Base-by-base conservation (phyloP, 2,113 vertebrate species). In the Corythornis madagascariensis region DNA sequence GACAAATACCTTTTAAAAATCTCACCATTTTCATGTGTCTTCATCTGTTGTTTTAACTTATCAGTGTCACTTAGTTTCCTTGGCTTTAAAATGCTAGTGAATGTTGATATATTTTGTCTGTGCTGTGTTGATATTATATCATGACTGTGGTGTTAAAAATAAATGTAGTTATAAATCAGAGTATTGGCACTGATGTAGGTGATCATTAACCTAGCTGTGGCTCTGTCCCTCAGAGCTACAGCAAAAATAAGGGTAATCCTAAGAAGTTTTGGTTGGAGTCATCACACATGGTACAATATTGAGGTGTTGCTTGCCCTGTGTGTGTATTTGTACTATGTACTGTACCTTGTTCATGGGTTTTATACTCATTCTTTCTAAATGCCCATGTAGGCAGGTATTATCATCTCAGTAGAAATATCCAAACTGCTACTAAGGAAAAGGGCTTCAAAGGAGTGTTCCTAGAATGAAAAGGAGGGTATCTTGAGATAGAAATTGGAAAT, bases 21-120 rank as follows among this genome's bases (percentile, higher is more conserved):
- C 16, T 57, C 26, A 35, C 20, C 29, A 22, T 93, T 93, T 95
- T 92, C 43, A 21, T 45, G 52, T 74, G 60, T 77, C 72, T 94
- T 94, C 45, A 18, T 80, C 65, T 80, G 69, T 78, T 94, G 43
- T 80, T 91, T 90, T 93, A 81, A 26, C 48, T 92, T 72, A 56
- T 67, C 71, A 83, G 21, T 79, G 63, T 93, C 78, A 63, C 10
- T 7, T 89, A 63, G 42, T 76, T 94, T 91, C 63, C 55, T 96
- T 26, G 40, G 20, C 50, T 78, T 93, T 89, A 55, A 92, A 92
- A 86, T 89, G 38, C 83, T 86, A 75, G 59, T 26, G 75, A 70
- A 72, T 76, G 55, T 79, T 88, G 88, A 9, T 90, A 9, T 91
- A 64, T 77, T 91, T 71, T 35, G 6, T 94, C 7, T 45, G 38